phyloP scores from a whole-genome alignment of 1,140 invertebrate genomes.

The Paralvinella palmiformis region DNA sequence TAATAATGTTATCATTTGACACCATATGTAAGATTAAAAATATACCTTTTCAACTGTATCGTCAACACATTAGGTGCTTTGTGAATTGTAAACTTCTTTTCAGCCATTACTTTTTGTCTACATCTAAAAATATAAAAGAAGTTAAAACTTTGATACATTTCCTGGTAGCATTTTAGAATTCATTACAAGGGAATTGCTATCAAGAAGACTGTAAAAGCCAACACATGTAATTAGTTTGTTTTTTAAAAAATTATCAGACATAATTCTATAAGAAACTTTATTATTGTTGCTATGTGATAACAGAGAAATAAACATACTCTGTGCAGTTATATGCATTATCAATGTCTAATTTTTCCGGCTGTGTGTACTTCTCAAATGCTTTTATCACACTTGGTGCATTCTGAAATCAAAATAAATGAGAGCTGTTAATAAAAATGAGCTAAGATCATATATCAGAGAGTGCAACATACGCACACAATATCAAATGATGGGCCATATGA shows the following conservation, averaged over 20 bases:
- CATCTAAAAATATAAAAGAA: constrained; percentile 56
- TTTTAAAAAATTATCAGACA: background rate
- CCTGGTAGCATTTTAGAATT: background rate
- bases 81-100: constrained; percentile 87
- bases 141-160: too few relatives aligned
- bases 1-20: too few relatives aligned
- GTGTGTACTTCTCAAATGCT: constrained; percentile 51
- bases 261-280: background rate
- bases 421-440: too few relatives aligned
- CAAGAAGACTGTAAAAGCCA: too few relatives aligned
- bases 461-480: too few relatives aligned
- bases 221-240: too few relatives aligned
- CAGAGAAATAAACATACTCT: constrained; percentile 36
- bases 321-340: constrained; percentile 85
- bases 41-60: constrained; percentile 83
- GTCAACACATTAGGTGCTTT: constrained; percentile 86
- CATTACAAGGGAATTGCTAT: too few relatives aligned
- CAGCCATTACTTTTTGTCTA: constrained; percentile 85
- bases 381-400: constrained; percentile 46
- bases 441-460: too few relatives aligned
- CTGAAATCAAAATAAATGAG: constrained; percentile 29
- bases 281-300: background rate
- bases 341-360: constrained; percentile 55
- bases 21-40: too few relatives aligned
- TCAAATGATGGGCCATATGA: too few relatives aligned